Evolutionary conservation across 2,888 invertebrate genomes (phyloP).

Genomic region (Lepetodrilus schrolli): DNA sequence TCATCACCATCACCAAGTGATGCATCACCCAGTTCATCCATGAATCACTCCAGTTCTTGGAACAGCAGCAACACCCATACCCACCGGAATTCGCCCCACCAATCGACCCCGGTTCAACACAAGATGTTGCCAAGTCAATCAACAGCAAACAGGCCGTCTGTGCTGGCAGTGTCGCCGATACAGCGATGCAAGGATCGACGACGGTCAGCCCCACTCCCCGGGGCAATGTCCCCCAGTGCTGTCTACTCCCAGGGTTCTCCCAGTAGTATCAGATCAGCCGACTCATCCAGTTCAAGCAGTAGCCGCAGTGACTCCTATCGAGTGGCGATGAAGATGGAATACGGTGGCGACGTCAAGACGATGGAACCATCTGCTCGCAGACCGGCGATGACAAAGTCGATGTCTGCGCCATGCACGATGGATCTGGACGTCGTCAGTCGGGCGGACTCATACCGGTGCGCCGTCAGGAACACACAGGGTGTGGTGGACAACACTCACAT

Average conservation of each 20-base stretch:
- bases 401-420: slow-evolving; percentile 29
- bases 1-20: not conserved
- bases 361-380: not conserved
- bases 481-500: slow-evolving; percentile 41
- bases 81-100: not conserved
- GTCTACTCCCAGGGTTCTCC: not conserved
- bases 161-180: slow-evolving; percentile 10
- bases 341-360: not conserved
- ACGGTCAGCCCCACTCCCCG: not conserved
- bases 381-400: slow-evolving; percentile 28
- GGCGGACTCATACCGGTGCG: slow-evolving; percentile 65
- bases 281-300: slow-evolving; percentile 19
- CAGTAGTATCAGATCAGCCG: slow-evolving; percentile 7
- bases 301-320: slow-evolving; percentile 56
- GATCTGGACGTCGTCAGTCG: slow-evolving; percentile 45
- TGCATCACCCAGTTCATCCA: not conserved
- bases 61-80: not conserved
- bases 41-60: slow-evolving; percentile 24
- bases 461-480: slow-evolving; percentile 60
- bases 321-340: slow-evolving; percentile 53
- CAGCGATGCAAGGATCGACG: slow-evolving; percentile 28
- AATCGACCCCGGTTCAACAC: not conserved
- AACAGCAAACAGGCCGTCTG: not conserved
- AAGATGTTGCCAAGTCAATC: not conserved
- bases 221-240: not conserved